Base-by-base conservation (phyloP, 2,888 invertebrate species). In the Hypselothyrea guttata region DNA sequence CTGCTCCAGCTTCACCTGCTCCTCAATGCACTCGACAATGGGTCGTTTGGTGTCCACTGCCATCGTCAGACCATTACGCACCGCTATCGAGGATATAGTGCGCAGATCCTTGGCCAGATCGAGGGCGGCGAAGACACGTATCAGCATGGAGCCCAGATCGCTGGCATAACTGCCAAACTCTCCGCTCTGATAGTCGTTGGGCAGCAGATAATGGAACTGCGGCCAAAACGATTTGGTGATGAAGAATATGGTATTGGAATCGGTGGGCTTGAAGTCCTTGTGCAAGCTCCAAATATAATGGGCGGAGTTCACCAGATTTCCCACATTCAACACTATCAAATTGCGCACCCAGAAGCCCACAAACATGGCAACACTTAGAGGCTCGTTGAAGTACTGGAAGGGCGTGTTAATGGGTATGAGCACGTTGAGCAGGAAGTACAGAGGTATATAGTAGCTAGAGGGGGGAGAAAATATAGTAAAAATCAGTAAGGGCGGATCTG, bases 111-210 rank as follows among this genome's bases (percentile, higher is more conserved):
- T 91, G 1, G 94, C 93, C 53, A 93, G 88, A 0, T 94, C 94
- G 5, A 96, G 86, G 0, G 94, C 93, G 0, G 93, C 93, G 88
- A 92, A 94, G 0, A 95, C 91, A 37, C 94, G 91, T 46, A 96
- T 94, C 76, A 94, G 92, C 0, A 92, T 91, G 0, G 94, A 93
- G 0, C 92, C 92, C 57, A 92, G 93, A 4, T 94, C 95, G 0
- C 84, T 58, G 4, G 93, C 93, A 78, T 96, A 96, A 38, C 92
- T 92, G 1, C 96, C 96, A 70, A 92, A 96, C 89, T 96, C 96
- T 7, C 94, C 94, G n/a, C 93, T 93, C 84, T 95, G 95, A 89
- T 95, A 96, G 84, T 96, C 96, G 90, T 93, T 93, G 0, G 95
- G 94, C 15, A 95, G 88, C 15, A 95, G 84, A 76, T 96, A 96